A percentile compares a stretch with the other conserved stretches of the same genome.
Conservation (phyloP, 37 sponge, comb jelly and placozoan genomes). For the Ephydatia muelleri region DNA sequence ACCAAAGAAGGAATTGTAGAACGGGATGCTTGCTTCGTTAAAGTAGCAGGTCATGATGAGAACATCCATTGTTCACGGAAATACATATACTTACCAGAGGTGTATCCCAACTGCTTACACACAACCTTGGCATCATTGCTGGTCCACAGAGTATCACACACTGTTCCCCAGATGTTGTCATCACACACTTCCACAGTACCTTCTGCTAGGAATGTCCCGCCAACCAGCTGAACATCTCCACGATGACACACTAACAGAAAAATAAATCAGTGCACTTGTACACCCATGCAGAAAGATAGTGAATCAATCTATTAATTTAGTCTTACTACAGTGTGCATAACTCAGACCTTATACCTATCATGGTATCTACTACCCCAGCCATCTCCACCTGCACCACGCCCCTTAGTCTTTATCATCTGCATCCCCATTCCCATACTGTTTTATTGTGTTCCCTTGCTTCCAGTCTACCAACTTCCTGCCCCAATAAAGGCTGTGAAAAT, state of each 20-base stretch:
- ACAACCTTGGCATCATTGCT: not conserved
- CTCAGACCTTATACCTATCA: too few species aligned
- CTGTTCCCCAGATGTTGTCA: slow-evolving; percentile 22
- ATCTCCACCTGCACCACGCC: too few species aligned
- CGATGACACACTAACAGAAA: not conserved
- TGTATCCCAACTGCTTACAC: slow-evolving; percentile 19
- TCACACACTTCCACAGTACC: slow-evolving; percentile 35
- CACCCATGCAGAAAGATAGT: too few species aligned
- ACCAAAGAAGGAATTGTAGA: not conserved
- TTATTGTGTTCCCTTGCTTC: too few species aligned
- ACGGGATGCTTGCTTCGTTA: not conserved
- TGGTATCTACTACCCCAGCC: too few species aligned
- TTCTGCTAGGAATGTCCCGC: not conserved
- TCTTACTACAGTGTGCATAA: too few species aligned
- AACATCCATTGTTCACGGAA: not conserved
- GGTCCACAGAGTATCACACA: slow-evolving; percentile 11
- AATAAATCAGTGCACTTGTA: too few species aligned
- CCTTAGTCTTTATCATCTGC: too few species aligned
- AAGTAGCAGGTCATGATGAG: not conserved
- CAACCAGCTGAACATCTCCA: slow-evolving; percentile 31
- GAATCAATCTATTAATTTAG: too few species aligned
- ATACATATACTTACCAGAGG: not conserved
- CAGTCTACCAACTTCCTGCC: too few species aligned
- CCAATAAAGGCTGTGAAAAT: too few species aligned
- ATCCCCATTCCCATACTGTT: too few species aligned